phyloP scores from a whole-genome alignment of 2,888 invertebrate species.

The Luffia ferchaultella region DNA sequence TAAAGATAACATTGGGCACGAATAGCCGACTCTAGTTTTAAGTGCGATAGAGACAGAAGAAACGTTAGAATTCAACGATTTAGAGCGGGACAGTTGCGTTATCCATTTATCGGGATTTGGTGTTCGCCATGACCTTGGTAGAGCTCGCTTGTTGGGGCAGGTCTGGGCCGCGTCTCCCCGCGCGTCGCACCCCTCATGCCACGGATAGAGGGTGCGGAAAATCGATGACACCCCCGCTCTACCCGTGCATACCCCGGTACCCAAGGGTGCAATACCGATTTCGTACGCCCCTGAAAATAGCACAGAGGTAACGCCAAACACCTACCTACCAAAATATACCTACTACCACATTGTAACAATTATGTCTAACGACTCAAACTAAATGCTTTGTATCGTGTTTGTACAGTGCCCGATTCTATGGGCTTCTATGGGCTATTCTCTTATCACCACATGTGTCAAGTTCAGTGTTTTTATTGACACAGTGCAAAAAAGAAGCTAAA shows the following conservation, averaged over 20 bases:
- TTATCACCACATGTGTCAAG: too few relatives aligned
- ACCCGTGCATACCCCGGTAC: constrained; percentile 20
- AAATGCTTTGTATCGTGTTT: too few relatives aligned
- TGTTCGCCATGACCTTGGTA: constrained; percentile 5
- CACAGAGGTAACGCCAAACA: too few relatives aligned
- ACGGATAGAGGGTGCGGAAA: constrained; percentile 48
- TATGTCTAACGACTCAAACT: too few relatives aligned
- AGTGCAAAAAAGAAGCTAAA: too few relatives aligned
- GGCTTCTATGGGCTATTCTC: too few relatives aligned
- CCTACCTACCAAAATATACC: too few relatives aligned
- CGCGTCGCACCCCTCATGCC: constrained; percentile 21
- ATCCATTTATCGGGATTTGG: background rate
- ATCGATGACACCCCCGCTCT: constrained; percentile 57
- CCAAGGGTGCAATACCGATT: background rate
- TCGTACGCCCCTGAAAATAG: constrained; percentile 5
- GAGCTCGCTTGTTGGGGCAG: constrained; percentile 20
- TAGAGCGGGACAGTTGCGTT: background rate
- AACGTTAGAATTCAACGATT: background rate
- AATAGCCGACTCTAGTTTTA: background rate
- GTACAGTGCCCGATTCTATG: too few relatives aligned
- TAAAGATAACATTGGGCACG: background rate
- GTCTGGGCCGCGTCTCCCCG: constrained; percentile 49
- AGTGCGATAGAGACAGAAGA: background rate
- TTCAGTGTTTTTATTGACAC: too few relatives aligned
- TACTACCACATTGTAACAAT: too few relatives aligned